Conservation (phyloP, 2,888 invertebrate genomes). For the Harpagoxenus sublaevis region DNA sequence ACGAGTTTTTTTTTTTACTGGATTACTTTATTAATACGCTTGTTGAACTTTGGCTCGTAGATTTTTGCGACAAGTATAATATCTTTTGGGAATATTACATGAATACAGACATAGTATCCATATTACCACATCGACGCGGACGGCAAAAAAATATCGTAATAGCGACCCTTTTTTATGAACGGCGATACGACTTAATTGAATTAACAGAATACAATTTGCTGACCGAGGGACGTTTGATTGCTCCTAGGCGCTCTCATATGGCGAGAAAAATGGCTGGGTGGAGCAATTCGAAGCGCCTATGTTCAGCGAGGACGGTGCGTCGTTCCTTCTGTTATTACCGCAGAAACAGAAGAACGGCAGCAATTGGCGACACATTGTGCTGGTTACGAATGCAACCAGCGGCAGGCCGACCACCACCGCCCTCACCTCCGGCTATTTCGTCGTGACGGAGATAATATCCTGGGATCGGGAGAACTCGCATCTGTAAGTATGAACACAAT, state of each 20-base stretch:
- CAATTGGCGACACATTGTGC: constrained; percentile 90
- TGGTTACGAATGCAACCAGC: constrained; percentile 86
- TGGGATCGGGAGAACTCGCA: constrained; percentile 90
- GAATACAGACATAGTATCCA: background rate
- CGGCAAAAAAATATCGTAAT: background rate
- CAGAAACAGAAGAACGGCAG: constrained; percentile 88
- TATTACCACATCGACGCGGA: background rate
- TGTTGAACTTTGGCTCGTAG: background rate
- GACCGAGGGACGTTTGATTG: background rate
- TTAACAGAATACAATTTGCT: constrained; percentile 3
- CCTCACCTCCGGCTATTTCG: constrained; percentile 89
- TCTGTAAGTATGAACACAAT: constrained; percentile 88
- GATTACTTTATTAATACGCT: background rate
- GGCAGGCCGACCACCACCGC: constrained; percentile 84
- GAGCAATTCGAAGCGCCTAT: constrained; percentile 91
- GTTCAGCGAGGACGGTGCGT: constrained; percentile 90
- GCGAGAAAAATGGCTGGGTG: constrained; percentile 91
- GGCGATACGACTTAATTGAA: background rate
- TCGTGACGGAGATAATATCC: constrained; percentile 91
- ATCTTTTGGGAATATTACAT: background rate
- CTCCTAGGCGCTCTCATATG: constrained; percentile 79
- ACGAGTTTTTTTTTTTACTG: background rate
- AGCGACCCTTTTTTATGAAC: background rate
- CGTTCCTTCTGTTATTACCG: constrained; percentile 92
- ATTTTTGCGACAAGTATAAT: background rate